Percentiles rank a stretch among this genome's conserved stretches.
These are phyloP conservation scores for Phataginus tricuspis DNA, from an alignment of 2,797 vertebrate genomes.

Conservation along the genomic window DNA sequence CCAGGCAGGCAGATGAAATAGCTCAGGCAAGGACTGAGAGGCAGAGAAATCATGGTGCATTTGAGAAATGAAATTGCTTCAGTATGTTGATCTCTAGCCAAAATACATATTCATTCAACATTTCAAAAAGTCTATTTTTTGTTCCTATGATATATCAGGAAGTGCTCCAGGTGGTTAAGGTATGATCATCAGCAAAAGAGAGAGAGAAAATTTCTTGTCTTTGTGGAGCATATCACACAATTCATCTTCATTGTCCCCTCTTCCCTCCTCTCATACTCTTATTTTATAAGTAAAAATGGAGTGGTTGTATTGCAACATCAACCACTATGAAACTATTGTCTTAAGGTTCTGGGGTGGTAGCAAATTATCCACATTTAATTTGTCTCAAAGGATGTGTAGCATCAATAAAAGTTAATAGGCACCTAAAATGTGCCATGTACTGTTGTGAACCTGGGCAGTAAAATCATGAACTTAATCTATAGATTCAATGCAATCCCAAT, in stretches of 20 bases:
- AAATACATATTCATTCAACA: background rate
- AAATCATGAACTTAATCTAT: background rate
- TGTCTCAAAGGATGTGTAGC: background rate
- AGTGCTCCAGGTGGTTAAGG: background rate
- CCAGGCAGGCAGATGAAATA: background rate
- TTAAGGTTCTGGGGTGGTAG: background rate
- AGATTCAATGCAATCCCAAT: background rate
- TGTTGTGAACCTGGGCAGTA: background rate
- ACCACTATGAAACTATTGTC: background rate
- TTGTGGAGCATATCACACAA: background rate
- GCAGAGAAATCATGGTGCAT: background rate
- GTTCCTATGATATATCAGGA: background rate
- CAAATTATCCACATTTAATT: background rate
- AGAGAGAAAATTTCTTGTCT: background rate
- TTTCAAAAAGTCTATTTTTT: background rate
- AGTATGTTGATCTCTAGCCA: slow-evolving; percentile 14
- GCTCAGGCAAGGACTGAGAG: background rate
- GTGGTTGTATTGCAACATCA: background rate
- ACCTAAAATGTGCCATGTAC: background rate
- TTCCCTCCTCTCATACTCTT: background rate
- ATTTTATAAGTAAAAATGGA: background rate
- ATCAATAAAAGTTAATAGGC: background rate
- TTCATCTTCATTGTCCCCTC: background rate
- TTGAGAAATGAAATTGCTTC: slow-evolving; percentile 58
- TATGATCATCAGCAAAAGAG: background rate